These are phyloP conservation scores for Atherinosoma microstoma DNA, from an alignment of 2,797 vertebrate genomes.

Conservation along the genomic window DNA sequence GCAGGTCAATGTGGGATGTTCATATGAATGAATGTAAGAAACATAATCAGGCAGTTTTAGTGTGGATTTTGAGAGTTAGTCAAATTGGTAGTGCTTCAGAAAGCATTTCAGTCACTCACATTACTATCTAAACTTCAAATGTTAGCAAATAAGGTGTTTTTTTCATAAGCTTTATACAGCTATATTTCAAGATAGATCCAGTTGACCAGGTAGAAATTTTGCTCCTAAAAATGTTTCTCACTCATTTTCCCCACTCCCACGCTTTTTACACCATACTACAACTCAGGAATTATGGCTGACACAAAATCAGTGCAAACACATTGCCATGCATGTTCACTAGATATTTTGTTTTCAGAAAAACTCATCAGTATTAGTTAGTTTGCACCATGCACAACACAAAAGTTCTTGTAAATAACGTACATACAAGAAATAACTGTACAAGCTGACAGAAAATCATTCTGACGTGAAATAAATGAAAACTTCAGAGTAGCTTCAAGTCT, in stretches of 20 bases:
- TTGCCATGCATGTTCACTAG: background rate
- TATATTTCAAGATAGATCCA: conserved; percentile 8
- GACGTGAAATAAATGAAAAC: conserved; percentile 3
- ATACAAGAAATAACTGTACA: background rate
- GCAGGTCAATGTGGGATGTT: too few relatives aligned
- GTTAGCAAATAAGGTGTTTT: background rate
- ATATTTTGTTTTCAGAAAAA: background rate
- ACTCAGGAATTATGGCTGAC: background rate
- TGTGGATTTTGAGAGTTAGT: too few relatives aligned
- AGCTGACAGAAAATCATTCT: background rate
- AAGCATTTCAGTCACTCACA: too few relatives aligned
- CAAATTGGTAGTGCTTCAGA: background rate
- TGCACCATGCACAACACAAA: background rate
- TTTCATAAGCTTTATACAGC: fast-evolving
- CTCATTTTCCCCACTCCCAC: background rate
- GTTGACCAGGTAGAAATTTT: background rate
- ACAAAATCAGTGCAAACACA: background rate
- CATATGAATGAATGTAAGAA: too few relatives aligned
- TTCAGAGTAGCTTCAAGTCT: background rate
- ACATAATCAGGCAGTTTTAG: too few relatives aligned
- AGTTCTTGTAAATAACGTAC: background rate
- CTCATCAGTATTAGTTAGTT: background rate
- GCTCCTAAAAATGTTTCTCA: background rate
- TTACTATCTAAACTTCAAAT: background rate
- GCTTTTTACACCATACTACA: background rate